A percentile compares a stretch with the other conserved stretches of the same genome.
Evolutionary conservation across 2,113 vertebrate genomes (phyloP).

Genomic region (Circaetus gallicus): DNA sequence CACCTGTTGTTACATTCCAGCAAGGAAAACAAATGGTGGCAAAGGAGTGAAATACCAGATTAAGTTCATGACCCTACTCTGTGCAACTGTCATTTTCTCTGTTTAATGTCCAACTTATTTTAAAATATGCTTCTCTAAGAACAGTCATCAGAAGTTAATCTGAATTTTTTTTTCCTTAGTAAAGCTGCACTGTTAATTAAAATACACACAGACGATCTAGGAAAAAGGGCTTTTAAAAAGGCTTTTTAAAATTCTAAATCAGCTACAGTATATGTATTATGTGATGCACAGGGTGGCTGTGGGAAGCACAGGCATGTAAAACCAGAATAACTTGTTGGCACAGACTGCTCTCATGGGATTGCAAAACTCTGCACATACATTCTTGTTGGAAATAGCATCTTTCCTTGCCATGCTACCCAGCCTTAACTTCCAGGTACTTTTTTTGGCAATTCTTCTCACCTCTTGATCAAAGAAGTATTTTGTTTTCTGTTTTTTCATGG

Average conservation of each 20-base stretch:
- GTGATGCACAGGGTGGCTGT: conserved; percentile 15
- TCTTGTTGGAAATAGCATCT: conserved; percentile 8
- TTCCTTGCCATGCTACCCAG: neutral
- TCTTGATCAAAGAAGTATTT: neutral
- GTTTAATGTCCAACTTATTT: neutral
- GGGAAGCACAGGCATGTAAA: conserved; percentile 41
- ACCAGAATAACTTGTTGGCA: conserved; percentile 57
- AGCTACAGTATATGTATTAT: neutral
- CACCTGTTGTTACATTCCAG: conserved; percentile 62
- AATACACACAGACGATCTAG: neutral
- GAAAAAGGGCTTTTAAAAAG: neutral
- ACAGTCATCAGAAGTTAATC: neutral
- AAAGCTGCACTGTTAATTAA: neutral
- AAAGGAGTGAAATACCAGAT: conserved; percentile 22
- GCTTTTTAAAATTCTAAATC: neutral
- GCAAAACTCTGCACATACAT: neutral
- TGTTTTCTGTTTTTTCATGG: neutral
- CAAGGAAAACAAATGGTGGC: conserved; percentile 31
- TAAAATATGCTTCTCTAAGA: neutral
- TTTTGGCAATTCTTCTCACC: neutral
- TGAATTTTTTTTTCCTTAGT: neutral
- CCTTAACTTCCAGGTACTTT: neutral
- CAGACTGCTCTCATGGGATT: neutral
- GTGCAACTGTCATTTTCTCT: neutral
- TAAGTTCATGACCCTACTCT: neutral